phyloP scores from a whole-genome alignment of 1,140 invertebrate genomes.

The Cyclina sinensis region DNA sequence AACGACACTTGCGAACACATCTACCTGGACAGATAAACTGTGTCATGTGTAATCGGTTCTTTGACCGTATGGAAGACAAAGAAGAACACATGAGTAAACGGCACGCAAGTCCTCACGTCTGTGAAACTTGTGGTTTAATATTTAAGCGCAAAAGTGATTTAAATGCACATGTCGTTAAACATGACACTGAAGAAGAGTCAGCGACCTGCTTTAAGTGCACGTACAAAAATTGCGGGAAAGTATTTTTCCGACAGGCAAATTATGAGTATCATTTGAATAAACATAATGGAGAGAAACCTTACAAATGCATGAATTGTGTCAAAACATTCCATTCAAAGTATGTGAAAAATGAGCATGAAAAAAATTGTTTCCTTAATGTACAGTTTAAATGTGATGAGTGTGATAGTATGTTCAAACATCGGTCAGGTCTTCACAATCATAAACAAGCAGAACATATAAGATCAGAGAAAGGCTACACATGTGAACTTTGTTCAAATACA shows the following conservation, averaged over 20 bases:
- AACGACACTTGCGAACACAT: constrained; percentile 15
- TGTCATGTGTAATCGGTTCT: constrained; percentile 10
- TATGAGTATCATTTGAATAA: constrained; percentile 13
- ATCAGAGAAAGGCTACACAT: background rate
- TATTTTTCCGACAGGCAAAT: constrained; percentile 32
- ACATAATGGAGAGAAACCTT: background rate
- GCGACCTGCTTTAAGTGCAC: background rate
- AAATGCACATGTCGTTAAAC: constrained; percentile 12
- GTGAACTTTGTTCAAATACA: constrained; percentile 2
- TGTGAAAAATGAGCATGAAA: constrained; percentile 15
- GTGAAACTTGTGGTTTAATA: constrained; percentile 6
- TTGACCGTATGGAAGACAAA: background rate
- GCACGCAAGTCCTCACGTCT: background rate
- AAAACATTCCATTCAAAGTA: constrained; percentile 25
- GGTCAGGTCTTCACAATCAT: constrained; percentile 27
- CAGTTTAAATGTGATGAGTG: background rate
- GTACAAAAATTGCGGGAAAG: background rate
- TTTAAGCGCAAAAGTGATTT: constrained; percentile 39
- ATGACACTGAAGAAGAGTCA: background rate
- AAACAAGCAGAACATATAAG: constrained; percentile 20
- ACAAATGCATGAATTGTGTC: background rate
- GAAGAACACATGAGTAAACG: background rate
- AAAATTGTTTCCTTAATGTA: background rate
- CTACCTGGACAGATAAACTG: constrained; percentile 16
- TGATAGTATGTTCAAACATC: constrained; percentile 5